Evolutionary conservation across 53 echinoderm and acorn worm species (phyloP), one percentile per base, ranked within the genome.

Genomic region (Actinopyga echinites): DNA sequence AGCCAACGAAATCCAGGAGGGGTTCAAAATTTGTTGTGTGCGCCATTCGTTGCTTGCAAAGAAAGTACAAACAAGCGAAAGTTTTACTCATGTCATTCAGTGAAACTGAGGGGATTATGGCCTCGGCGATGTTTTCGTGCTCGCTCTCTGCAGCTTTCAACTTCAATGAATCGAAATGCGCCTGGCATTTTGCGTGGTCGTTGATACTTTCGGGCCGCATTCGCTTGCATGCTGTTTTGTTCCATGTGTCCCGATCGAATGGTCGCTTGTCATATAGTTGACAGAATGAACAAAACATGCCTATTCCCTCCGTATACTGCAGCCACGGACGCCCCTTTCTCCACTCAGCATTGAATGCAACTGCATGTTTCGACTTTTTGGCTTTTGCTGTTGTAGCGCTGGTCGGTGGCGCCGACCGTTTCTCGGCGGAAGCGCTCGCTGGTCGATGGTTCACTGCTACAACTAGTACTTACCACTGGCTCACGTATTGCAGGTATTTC

Each of bases 1-100:
- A 74, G 26, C 30, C 75, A 40, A 57, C 38, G 15, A 82, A 64
- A 66, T 83, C 44, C 44, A 83, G 54, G 28, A 83, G 65, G 44
- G 83, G 65, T 65, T 64, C 31, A 83, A 65, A 83, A 45, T 65
- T 83, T 45, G 83, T 83, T 65, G 65, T 65, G 66, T 64, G 83
- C 8, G 83, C 66, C 30, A 83, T 65, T 65, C 83, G 31, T 30
- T 83, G 83, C 66, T 83, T 83, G 83, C 49, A 64, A 17, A 83
- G 54, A 44, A 65, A 66, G 54, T 83, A 83, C 13, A 65, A 66
- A 83, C 83, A 83, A 45, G 65, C 83, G 8, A 83, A 83, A 45
- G 49, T 37, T 26, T 65, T 65, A 65, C 40, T 64, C 83, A 83
- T 83, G 28, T 38, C 65, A 26, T 83, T 83, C 65, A 83, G 30